Base-by-base conservation (phyloP, 2,797 vertebrate genomes). In the Molossus alvarezi region DNA sequence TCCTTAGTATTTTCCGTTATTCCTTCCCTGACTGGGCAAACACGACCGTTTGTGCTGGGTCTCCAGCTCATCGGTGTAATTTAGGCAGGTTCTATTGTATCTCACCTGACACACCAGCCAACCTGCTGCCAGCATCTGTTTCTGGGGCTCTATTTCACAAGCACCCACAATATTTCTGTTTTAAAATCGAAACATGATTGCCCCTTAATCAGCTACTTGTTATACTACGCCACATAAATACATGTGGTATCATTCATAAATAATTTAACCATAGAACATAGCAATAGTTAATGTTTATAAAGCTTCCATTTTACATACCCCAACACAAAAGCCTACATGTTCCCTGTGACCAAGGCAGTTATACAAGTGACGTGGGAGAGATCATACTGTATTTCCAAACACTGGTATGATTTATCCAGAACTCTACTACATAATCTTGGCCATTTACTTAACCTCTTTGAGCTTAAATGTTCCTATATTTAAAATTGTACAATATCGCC, bases 1-100 rank as follows among this genome's bases (percentile, higher is more conserved):
- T 89, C 75, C 82, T 64, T 77, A 57, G 51, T 9, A 60, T 96
- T 96, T 91, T 76, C 29, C 86, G 18, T 64, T 95, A 48, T 64
- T 79, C 83, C 84, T 95, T 91, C 55, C 37, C 79, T 97, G 97
- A 96, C 94, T 97, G 91, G 81, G 89, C 48, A 97, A 97, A 97
- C 83, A 81, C 84, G 93, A 83, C 93, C 23, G 95, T 95, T 96
- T 94, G 91, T 85, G 92, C 95, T 79, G 93, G 95, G 94, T 96
- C 90, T 96, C 75, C 87, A 87, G 92, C 90, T 97, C 93, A 96
- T 97, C 94, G 92, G 71, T 71, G 65, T 93, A 94, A 97, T 96
- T 95, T 96, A 95, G 55, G 92, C 85, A 97, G 85, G 88, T 96
- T 97, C 82, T 92, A 93, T 87, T 92, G 71, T 94, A 92, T 96